Evolutionary conservation across 2,113 vertebrate species (phyloP), one percentile per base, ranked within the genome.

Genomic region (Glaucomys volans): DNA sequence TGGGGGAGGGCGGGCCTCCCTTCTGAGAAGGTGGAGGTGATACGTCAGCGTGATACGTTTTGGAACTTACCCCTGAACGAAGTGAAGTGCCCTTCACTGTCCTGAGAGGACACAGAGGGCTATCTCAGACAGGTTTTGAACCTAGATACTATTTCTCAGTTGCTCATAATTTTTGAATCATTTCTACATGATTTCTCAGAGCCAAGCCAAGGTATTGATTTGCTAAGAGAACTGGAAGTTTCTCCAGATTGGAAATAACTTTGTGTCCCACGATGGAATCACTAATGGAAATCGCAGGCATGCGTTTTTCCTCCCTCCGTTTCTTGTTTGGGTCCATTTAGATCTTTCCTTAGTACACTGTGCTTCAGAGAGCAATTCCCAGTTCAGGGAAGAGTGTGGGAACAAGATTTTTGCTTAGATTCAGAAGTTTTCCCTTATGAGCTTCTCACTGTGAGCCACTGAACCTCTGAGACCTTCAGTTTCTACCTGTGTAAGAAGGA

Each of bases 71-170:
- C 71, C 86, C 83, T 12, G 22, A 81, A 74, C 54, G 26, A 42
- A 96, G 35, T 87, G 26, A 35, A 87, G 37, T 72, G 83, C 94
- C 64, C 69, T 95, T 94, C 4, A 0, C 6, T 0, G 40, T 59
- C 11, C 1, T 40, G 35, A 87, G 62, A 44, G 67, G 54, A 87
- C 93, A 90, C 69, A 59, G 75, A 87, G 87, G 42, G 2, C 66
- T 80, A 32, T 47, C 76, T 82, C 59, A n/a, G 22, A 95, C 69
- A 72, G 80, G 76, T 90, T 82, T 82, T 90, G 75, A 18, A 95
- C 77, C 90, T 85, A 96, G 80, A 97, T 90, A 94, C 97, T 90
- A 96, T 94, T 97, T 97, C 92, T 96, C 93, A 96, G 93, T 97
- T 91, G 84, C 91, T 95, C 91, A 93, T 95, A 59, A 96, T 91